These are phyloP conservation scores for Suricata suricatta DNA, from an alignment of 2,113 vertebrate species.

Conservation along the genomic window DNA sequence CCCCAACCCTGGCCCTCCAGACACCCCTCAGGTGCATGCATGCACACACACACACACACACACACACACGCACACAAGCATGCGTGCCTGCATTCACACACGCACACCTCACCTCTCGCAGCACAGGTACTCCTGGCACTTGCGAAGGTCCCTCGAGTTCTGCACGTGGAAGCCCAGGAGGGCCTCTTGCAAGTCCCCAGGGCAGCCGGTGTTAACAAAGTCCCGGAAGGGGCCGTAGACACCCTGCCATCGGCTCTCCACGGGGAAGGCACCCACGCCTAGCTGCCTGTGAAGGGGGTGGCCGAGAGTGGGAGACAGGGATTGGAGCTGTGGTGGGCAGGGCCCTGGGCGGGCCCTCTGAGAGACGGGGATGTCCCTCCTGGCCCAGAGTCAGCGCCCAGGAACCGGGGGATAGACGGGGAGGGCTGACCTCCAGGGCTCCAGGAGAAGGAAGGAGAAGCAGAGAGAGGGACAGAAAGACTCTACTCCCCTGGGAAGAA, in stretches of 20 bases:
- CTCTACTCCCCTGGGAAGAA: background rate
- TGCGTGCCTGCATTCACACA: background rate
- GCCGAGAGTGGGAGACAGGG: background rate
- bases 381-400: background rate
- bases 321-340: fast-evolving
- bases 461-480: background rate
- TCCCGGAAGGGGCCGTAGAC: constrained; percentile 84
- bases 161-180: constrained; percentile 85
- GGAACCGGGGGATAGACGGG: too few species aligned
- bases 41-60: too few species aligned
- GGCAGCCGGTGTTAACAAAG: constrained; percentile 81
- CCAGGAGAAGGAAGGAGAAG: background rate
- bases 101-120: constrained; percentile 77
- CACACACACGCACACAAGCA: too few species aligned
- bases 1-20: background rate
- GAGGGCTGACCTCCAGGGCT: background rate
- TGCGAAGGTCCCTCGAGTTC: constrained; percentile 78
- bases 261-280: constrained; percentile 78
- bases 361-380: background rate
- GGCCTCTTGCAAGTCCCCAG: constrained; percentile 81
- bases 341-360: background rate
- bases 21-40: fast-evolving
- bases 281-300: constrained; percentile 81
- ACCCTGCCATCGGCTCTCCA: constrained; percentile 85
- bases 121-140: constrained; percentile 82